Percentiles rank a stretch among this genome's conserved stretches.
phyloP scores from a whole-genome alignment of 2,113 vertebrate genomes.

The Ornithorhynchus anatinus region DNA sequence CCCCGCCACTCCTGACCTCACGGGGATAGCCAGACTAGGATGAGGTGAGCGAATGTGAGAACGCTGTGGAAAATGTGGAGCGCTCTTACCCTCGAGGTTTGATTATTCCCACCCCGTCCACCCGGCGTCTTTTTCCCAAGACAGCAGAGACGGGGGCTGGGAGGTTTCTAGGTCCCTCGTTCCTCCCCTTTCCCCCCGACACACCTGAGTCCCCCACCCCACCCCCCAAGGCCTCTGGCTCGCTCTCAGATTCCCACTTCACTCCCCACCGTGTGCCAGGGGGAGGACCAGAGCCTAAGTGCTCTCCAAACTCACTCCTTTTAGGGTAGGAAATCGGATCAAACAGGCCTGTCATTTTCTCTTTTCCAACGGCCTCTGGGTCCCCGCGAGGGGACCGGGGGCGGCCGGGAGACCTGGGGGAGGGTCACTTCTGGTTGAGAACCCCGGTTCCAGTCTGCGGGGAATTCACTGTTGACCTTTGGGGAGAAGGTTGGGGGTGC shows the following conservation, averaged over 20 bases:
- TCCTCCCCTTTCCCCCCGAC: background rate
- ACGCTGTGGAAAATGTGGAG: too few relatives aligned
- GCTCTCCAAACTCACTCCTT: background rate
- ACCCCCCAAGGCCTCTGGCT: too few relatives aligned
- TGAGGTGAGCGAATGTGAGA: too few relatives aligned
- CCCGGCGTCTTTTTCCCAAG: background rate
- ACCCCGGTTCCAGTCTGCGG: background rate
- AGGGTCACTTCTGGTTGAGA: background rate
- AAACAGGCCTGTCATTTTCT: background rate
- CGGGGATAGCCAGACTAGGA: too few relatives aligned
- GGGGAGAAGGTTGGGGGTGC: background rate
- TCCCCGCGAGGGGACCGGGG: background rate
- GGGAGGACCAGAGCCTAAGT: background rate
- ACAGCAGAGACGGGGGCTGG: background rate
- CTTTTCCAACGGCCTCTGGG: constrained; percentile 16
- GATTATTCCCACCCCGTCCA: background rate
- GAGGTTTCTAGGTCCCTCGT: background rate
- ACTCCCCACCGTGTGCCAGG: background rate
- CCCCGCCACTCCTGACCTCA: too few relatives aligned
- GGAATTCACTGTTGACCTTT: background rate
- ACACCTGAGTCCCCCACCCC: too few relatives aligned
- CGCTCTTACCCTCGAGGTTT: too few relatives aligned
- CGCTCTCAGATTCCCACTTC: too few relatives aligned
- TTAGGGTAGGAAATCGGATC: background rate
- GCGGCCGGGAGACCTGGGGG: background rate